Evolutionary conservation across 2,888 invertebrate species (phyloP).

Genomic region (Pandemis cinnamomeana): DNA sequence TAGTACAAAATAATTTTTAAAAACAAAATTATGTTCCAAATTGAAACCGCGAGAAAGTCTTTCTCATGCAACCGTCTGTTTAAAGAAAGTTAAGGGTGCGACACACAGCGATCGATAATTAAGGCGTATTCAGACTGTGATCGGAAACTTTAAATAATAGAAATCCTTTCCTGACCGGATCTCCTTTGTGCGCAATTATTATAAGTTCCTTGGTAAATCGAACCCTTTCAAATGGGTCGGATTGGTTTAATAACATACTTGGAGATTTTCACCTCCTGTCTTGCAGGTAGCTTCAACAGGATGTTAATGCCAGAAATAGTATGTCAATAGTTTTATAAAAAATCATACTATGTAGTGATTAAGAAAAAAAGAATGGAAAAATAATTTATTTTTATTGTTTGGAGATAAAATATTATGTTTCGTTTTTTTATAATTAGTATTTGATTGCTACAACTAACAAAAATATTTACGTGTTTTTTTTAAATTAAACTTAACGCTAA

Average conservation of each 20-base stretch:
- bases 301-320: slow-evolving; percentile 16
- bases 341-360: no score
- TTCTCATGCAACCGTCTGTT: slow-evolving; percentile 62
- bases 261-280: slow-evolving; percentile 68
- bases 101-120: slow-evolving; percentile 79
- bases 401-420: background rate
- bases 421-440: background rate
- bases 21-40: slow-evolving; percentile 49
- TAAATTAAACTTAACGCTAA: background rate
- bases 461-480: background rate
- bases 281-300: slow-evolving; percentile 61
- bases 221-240: slow-evolving; percentile 82
- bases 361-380: background rate
- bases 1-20: slow-evolving; percentile 39
- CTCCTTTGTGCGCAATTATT: slow-evolving; percentile 80
- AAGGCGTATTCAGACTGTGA: slow-evolving; percentile 82
- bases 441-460: background rate
- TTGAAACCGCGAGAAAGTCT: slow-evolving; percentile 67
- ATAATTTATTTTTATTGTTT: background rate
- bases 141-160: slow-evolving; percentile 84
- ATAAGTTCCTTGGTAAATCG: slow-evolving; percentile 68
- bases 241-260: slow-evolving; percentile 79
- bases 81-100: slow-evolving; percentile 71
- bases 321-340: background rate
- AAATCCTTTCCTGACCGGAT: slow-evolving; percentile 81